phyloP scores from a whole-genome alignment of 2,888 invertebrate genomes.

The Trissolcus japonicus region DNA sequence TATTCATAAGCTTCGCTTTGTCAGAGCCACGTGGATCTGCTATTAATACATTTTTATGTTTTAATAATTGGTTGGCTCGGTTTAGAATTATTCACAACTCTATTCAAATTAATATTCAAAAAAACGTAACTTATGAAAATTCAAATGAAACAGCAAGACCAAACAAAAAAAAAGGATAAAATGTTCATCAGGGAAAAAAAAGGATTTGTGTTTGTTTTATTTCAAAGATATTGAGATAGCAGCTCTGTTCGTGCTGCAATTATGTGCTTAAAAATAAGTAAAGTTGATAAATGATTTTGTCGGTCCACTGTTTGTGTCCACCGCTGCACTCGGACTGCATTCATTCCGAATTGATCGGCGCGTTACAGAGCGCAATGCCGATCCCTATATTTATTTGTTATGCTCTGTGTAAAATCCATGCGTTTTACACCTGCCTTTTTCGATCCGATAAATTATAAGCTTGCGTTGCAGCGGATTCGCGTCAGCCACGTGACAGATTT shows the following conservation, averaged over 20 bases:
- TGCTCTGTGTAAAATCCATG: conserved; percentile 70
- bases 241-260: background rate
- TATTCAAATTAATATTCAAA: background rate
- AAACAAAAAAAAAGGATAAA: no score
- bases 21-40: conserved; percentile 32
- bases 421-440: conserved; percentile 73
- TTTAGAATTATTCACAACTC: conserved; percentile 3
- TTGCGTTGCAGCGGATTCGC: conserved; percentile 65
- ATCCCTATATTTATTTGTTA: conserved; percentile 74
- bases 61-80: conserved; percentile 29
- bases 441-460: conserved; percentile 74
- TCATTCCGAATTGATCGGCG: conserved; percentile 47
- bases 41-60: conserved; percentile 32
- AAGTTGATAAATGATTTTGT: conserved; percentile 50
- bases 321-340: conserved; percentile 46
- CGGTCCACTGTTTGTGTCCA: conserved; percentile 22
- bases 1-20: conserved; percentile 66
- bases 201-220: no score
- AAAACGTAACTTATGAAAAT: background rate
- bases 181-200: no score
- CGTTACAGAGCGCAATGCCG: conserved; percentile 54
- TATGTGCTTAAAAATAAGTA: conserved; percentile 15
- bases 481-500: conserved; percentile 67
- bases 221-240: background rate
- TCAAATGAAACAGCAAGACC: no score